phyloP scores from a whole-genome alignment of 64 coral and sea anemone genomes.

The Stylophora pistillata region DNA sequence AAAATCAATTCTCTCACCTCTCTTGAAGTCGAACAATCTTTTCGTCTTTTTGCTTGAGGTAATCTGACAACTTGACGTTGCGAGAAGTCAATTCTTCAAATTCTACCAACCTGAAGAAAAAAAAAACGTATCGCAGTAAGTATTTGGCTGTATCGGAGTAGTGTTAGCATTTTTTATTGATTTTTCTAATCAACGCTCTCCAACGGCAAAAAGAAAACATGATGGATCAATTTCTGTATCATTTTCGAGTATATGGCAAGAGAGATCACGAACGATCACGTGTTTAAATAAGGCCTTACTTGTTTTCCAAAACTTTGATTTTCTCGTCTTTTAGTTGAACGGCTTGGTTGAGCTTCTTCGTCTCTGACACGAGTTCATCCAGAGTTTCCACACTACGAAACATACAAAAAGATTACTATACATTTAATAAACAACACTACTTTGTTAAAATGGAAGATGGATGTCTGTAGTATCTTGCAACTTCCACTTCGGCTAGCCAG shows the following conservation, averaged over 20 bases:
- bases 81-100: conserved; percentile 53
- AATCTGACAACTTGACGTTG: conserved; percentile 55
- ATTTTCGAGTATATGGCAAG: no score
- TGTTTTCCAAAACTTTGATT: conserved; percentile 73
- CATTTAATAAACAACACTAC: background rate
- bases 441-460: no score
- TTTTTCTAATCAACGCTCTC: no score
- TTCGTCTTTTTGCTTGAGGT: conserved; percentile 73
- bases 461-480: no score
- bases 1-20: conserved; percentile 26
- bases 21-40: conserved; percentile 85
- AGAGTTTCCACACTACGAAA: conserved; percentile 66
- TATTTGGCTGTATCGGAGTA: no score
- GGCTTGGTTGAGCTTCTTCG: conserved; percentile 73
- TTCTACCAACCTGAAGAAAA: conserved; percentile 54
- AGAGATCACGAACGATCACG: background rate
- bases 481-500: no score
- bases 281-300: conserved; percentile 36
- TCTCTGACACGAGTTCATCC: conserved; percentile 66
- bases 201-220: no score
- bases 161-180: no score
- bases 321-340: conserved; percentile 88
- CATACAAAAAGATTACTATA: background rate
- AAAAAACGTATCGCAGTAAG: background rate
- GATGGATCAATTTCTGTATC: no score